phyloP scores from a whole-genome alignment of 2,113 vertebrate genomes.

The Clarias gariepinus region DNA sequence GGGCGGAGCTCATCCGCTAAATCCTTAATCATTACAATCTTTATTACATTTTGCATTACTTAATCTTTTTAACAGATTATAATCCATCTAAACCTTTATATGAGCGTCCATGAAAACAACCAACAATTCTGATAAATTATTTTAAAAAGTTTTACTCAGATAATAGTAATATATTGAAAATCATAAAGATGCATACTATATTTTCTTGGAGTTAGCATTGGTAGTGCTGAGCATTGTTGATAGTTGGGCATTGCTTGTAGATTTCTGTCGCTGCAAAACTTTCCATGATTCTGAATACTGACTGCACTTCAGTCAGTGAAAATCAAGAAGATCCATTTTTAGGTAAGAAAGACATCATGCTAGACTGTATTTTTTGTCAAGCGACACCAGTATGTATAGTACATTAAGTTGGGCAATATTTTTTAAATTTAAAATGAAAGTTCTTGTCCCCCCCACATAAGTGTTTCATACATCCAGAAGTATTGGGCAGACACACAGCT shows the following conservation, averaged over 20 bases:
- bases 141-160: not conserved
- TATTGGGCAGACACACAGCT: not conserved
- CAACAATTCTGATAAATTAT: no score
- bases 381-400: not conserved
- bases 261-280: not conserved
- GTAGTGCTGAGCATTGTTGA: not conserved
- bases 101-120: no score
- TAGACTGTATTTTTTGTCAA: not conserved
- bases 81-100: no score
- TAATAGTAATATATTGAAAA: not conserved
- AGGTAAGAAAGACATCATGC: not conserved
- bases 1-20: no score
- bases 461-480: no score
- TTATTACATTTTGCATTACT: no score
- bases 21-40: no score
- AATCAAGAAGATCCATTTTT: not conserved
- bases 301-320: not conserved
- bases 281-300: not conserved
- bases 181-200: not conserved
- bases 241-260: not conserved
- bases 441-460: not conserved
- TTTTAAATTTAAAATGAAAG: no score
- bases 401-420: not conserved
- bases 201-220: not conserved
- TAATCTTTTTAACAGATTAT: no score